Evolutionary conservation across 2,113 vertebrate species (phyloP).

Genomic region (Donacobius atricapilla): DNA sequence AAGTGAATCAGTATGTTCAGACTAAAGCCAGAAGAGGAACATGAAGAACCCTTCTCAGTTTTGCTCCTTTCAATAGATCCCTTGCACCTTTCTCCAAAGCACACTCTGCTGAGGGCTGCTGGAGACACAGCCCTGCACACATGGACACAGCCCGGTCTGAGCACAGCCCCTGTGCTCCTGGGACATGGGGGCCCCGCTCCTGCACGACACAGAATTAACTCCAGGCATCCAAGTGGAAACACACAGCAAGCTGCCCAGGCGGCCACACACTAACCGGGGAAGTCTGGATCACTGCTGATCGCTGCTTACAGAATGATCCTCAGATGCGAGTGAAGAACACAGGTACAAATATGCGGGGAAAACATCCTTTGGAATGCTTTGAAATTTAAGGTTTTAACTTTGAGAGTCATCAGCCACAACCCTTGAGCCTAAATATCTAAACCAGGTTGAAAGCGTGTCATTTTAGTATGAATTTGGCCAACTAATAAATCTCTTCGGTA

Average conservation of each 20-base stretch:
- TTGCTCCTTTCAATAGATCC: not conserved
- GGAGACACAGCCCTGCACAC: not conserved
- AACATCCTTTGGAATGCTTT: not conserved
- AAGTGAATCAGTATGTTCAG: not conserved
- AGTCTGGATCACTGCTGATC: accelerated
- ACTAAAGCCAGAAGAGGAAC: not conserved
- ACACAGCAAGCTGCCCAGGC: not conserved
- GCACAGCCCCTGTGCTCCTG: not conserved
- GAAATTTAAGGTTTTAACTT: not conserved
- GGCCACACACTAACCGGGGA: not conserved
- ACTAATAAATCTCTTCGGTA: not conserved
- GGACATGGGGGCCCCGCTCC: not conserved
- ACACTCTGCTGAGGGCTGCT: not conserved
- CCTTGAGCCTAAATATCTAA: not conserved
- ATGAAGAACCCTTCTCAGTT: not conserved
- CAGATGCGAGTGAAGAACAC: not conserved
- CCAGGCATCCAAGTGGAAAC: not conserved
- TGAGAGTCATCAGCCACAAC: not conserved
- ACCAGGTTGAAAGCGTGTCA: not conserved
- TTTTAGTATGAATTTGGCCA: not conserved
- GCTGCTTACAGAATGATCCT: not conserved
- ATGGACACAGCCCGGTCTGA: not conserved
- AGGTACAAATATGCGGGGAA: accelerated
- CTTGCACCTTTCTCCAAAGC: not conserved
- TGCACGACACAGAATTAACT: not conserved